Evolutionary conservation across 2,113 vertebrate genomes (phyloP).

Genomic region (Stercorarius parasiticus): DNA sequence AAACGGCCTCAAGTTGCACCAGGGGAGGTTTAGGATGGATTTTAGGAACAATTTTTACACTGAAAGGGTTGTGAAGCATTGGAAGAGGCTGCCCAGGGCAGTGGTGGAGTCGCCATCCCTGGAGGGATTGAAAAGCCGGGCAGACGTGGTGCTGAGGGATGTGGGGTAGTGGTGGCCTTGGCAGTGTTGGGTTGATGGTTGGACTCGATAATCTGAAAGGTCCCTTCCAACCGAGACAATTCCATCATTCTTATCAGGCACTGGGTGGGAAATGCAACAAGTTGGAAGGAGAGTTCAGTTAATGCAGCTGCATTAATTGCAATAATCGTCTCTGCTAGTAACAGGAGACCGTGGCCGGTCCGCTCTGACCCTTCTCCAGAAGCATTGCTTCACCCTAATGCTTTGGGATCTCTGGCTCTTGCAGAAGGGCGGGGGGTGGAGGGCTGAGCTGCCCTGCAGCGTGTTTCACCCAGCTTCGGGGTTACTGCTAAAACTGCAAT

Average conservation of each 20-base stretch:
- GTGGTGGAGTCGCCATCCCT: background rate
- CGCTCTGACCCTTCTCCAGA: background rate
- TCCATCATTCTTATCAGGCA: background rate
- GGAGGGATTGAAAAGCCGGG: background rate
- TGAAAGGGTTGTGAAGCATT: background rate
- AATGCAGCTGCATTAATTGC: background rate
- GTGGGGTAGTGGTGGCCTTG: background rate
- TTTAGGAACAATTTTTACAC: too few relatives aligned
- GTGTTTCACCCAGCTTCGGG: background rate
- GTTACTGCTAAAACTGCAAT: background rate
- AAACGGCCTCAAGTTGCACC: too few relatives aligned
- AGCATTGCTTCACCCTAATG: background rate
- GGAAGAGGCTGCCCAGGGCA: background rate
- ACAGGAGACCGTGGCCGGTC: background rate
- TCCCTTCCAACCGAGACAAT: background rate
- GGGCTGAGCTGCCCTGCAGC: background rate
- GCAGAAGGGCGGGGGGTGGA: background rate
- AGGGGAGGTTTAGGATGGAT: background rate
- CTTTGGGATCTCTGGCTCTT: background rate
- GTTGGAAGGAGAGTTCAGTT: background rate
- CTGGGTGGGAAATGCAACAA: background rate
- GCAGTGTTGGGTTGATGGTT: background rate
- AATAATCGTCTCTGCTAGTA: background rate
- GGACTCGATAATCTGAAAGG: background rate
- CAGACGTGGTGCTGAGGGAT: background rate